Base-by-base conservation (phyloP, 2,888 invertebrate genomes). In the Melieria omissa region DNA sequence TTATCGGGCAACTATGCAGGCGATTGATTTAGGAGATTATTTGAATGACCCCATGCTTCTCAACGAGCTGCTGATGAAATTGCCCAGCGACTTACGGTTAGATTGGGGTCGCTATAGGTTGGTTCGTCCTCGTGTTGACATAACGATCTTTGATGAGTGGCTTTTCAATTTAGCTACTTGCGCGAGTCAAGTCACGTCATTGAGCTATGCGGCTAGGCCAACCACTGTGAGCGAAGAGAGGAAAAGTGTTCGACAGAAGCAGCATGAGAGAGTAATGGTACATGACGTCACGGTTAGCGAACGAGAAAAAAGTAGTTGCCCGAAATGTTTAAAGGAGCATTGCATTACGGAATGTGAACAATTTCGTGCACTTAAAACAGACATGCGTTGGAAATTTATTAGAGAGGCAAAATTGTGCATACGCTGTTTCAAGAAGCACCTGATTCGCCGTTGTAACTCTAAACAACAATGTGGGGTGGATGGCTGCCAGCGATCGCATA, bases 401-500 rank as follows among this genome's bases (percentile, higher is more conserved):
- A 16, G 62, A 41, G 60, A 67, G 1, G 44, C 60, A 45, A 65
- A 65, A 9, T 47, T 64, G 4, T 73, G 73, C 44, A 9, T 69
- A 10, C 64, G 73, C 7, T 73, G 75, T 42, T 68, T 75, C 45
- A 70, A 61, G 49, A 73, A 67, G 6, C 70, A 75, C 61, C 14
- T 10, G 41, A 5, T 73, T 2, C 63, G 67, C 16, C 71, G 70
- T 9, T 74, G 72, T 61, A 70, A 68, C 44, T 66, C 46, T 1
- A 74, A 69, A 49, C 46, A 7, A 12, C 60, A 46, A 12, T 73
- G 72, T 16, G 46, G 49, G 8, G 67, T 67, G 4, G 67, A 67
- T 42, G 49, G 60, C 41, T 67, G 67, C 44, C 46, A 49, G 47
- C 45, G 47, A 16, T 6, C 67, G 5, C 67, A 67, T 42, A 54